Base-by-base conservation (phyloP, 2,888 invertebrate species). In the Poecilobothrus nobilitatus region DNA sequence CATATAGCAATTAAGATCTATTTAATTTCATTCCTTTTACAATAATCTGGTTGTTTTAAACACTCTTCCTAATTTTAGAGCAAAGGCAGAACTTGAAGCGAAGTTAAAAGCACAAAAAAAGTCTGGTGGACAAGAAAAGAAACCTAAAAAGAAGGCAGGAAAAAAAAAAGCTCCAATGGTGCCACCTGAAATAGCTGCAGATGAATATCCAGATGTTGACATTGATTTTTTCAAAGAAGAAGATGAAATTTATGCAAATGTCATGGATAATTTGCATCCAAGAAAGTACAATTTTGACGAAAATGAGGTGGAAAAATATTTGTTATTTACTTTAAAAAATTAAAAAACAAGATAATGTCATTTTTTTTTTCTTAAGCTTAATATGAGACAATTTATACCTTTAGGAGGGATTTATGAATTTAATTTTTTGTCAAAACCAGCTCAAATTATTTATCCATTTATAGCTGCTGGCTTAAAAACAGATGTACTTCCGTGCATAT, bases 331-430 rank as follows among this genome's bases (percentile, higher is more conserved):
- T 27, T 27, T 27, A 4, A 27, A 4, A 27, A 27, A 27, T 27
- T 27, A 27, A 27, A 27, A 27, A 27, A 4, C 5, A 27, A 27
- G 5, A 27, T 5, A 15, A 65, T 65, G 4, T 53, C 27, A 0
- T 61, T 68, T 9, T 18, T 9, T 18, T 63, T 27, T n/a, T 67
- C 27, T 70, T 33, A 12, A 80, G 81, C 74, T 81, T 0, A 80
- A 80, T 71, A 70, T 80, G 1, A 73, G 77, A 12, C 71, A 78
- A 66, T 73, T 73, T 62, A 72, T 77, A 0, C 73, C 81, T 37
- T 70, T 79, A 61, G 80, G 81, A 7, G 80, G 80, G 0, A 66
- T 80, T 0, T 81, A 80, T 72, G 76, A 77, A 21, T 67, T 80
- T 0, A 70, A 76, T 66, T 75, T 76, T 68, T 74, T 80, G 3